Evolutionary conservation across 2,797 vertebrate species (phyloP).

Genomic region (Epinephelus malabaricus): DNA sequence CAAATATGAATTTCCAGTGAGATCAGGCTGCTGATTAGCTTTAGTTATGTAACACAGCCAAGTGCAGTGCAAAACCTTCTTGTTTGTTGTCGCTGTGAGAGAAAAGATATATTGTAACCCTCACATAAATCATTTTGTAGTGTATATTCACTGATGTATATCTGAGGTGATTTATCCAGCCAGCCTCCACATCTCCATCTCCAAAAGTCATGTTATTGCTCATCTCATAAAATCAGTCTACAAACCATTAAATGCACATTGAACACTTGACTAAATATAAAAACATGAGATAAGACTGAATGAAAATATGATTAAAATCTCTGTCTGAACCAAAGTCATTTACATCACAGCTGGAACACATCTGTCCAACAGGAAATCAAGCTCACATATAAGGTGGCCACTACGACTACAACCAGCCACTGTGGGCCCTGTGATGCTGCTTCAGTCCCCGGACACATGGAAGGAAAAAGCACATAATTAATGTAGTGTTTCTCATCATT

Average conservation of each 20-base stretch:
- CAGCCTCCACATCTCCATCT: neutral
- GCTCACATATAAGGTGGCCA: neutral
- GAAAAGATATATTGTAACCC: no score
- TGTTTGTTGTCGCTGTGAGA: no score
- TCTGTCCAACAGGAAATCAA: neutral
- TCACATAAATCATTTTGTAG: neutral
- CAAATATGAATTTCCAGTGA: neutral
- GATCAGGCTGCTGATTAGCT: neutral
- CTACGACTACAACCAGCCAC: neutral
- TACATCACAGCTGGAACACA: constrained; percentile 3
- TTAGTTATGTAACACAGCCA: neutral
- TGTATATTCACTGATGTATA: neutral
- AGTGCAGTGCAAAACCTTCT: neutral
- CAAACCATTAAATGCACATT: neutral
- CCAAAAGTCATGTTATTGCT: neutral
- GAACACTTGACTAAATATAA: neutral
- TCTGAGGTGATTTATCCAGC: neutral
- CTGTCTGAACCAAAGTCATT: neutral
- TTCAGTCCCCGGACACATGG: neutral
- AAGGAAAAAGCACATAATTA: neutral
- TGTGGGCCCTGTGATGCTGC: neutral
- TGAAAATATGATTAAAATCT: neutral
- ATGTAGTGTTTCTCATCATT: neutral
- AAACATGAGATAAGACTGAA: neutral
- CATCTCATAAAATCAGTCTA: no score